These are phyloP conservation scores for Toxotes lorentzi DNA, from an alignment of 2,797 vertebrate genomes.

Conservation along the genomic window DNA sequence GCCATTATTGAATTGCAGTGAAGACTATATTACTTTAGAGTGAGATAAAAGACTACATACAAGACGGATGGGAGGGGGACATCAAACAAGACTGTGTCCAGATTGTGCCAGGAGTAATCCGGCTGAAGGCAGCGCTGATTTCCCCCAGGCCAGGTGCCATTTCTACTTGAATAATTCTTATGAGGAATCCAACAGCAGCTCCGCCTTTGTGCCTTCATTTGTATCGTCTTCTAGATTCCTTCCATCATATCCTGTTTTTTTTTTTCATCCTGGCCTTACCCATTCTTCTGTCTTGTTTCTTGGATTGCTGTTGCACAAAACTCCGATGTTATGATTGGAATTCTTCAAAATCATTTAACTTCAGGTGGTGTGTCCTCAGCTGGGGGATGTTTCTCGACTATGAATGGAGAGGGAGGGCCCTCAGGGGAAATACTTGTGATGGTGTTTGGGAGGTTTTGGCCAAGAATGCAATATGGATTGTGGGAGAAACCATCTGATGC, in stretches of 20 bases:
- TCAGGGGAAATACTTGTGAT: conserved; percentile 80
- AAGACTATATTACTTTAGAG: conserved; percentile 98
- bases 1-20: conserved; percentile 98
- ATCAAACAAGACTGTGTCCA: conserved; percentile 98
- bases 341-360: conserved; percentile 84
- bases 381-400: conserved; percentile 66
- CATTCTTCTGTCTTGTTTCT: conserved; percentile 59
- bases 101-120: conserved; percentile 97
- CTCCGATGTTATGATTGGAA: conserved; percentile 81
- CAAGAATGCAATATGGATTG: conserved; percentile 75
- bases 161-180: conserved; percentile 94
- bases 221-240: conserved; percentile 55
- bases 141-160: conserved; percentile 91
- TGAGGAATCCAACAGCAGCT: conserved; percentile 84
- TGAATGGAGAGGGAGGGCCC: conserved; percentile 67
- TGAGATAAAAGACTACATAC: conserved; percentile 98
- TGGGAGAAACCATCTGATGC: conserved; percentile 75
- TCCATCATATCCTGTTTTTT: conserved; percentile 48
- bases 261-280: conserved; percentile 8
- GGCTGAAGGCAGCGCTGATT: conserved; percentile 94
- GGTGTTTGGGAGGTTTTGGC: conserved; percentile 69
- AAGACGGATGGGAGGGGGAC: conserved; percentile 96
- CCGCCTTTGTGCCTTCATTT: conserved; percentile 76
- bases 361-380: conserved; percentile 67
- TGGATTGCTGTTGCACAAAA: conserved; percentile 69